A percentile compares a stretch with the other conserved stretches of the same genome.
phyloP scores from a whole-genome alignment of 2,113 vertebrate species.

The Ariopsis seemanni region DNA sequence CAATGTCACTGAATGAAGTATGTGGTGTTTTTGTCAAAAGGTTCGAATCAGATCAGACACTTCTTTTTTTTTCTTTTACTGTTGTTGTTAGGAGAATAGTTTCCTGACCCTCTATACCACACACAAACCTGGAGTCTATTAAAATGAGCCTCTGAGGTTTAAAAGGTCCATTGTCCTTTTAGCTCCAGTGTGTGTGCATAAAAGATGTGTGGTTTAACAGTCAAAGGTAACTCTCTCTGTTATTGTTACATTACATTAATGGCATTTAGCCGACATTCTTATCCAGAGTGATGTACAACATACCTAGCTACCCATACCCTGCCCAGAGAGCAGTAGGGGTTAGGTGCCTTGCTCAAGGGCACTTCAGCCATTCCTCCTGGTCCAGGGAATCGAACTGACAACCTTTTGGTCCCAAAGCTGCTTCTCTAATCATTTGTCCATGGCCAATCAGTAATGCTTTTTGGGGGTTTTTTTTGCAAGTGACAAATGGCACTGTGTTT shows the following conservation, averaged over 20 bases:
- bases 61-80: background rate
- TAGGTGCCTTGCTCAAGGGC: too few relatives aligned
- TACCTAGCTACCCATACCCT: too few relatives aligned
- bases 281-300: too few relatives aligned
- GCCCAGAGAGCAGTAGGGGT: too few relatives aligned
- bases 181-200: background rate
- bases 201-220: conserved; percentile 1
- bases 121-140: conserved; percentile 7
- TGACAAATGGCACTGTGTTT: background rate
- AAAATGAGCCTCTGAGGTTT: conserved; percentile 3
- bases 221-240: background rate
- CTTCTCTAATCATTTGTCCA: too few relatives aligned
- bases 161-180: conserved; percentile 9
- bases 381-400: too few relatives aligned
- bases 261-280: too few relatives aligned
- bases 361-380: too few relatives aligned
- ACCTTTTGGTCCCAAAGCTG: too few relatives aligned
- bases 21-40: background rate
- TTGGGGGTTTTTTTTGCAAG: background rate
- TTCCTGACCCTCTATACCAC: background rate
- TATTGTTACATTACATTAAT: too few relatives aligned
- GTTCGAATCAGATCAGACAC: background rate
- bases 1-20: background rate
- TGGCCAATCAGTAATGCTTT: background rate
- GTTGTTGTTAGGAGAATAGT: background rate